Base-by-base conservation (phyloP, 2,888 invertebrate genomes). In the Ophonus ardosiacus region DNA sequence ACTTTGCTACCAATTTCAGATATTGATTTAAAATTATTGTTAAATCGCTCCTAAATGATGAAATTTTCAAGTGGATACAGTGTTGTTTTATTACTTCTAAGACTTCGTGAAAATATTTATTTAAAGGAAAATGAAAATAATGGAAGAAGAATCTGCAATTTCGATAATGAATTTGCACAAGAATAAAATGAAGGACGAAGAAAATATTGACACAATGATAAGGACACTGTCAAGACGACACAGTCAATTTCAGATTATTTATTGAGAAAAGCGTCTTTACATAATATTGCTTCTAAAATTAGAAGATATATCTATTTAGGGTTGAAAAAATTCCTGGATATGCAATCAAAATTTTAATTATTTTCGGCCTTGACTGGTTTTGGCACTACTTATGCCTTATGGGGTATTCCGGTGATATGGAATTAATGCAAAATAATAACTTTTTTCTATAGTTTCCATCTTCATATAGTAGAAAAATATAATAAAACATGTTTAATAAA, bases 11-110 rank as follows among this genome's bases (percentile, higher is more conserved):
- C 7, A 71, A 71, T 40, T 71, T 71, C 17, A 71, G 68, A 40
- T 71, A 71, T 71, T 71, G 40, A 71, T 40, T 71, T 71, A 15
- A 17, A 71, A 71, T 71, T 38, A 38, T 15, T 38, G 17, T 71
- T 7, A 15, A 43, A 74, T 68, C 17, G n/a, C 13, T 10, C 18
- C 8, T 40, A 18, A 74, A 18, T 43, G 7, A 43, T 74, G 43
- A 43, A 74, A 43, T 74, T 38, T 74, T 43, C 43, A 68, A 40
- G 21, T 13, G 18, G 13, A 38, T 68, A 31, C 31, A 17, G n/a
- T 68, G 38, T 38, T 43, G 71, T 17, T 74, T 43, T 74, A 74
- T 74, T 43, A 74, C 18, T 43, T 74, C 43, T 38, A 21, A 74
- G 18, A 18, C 2, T 74, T 43, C 21, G 17, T 18, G 68, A 71